Evolutionary conservation across 2,113 vertebrate genomes (phyloP).

Genomic region (Rynchops niger): DNA sequence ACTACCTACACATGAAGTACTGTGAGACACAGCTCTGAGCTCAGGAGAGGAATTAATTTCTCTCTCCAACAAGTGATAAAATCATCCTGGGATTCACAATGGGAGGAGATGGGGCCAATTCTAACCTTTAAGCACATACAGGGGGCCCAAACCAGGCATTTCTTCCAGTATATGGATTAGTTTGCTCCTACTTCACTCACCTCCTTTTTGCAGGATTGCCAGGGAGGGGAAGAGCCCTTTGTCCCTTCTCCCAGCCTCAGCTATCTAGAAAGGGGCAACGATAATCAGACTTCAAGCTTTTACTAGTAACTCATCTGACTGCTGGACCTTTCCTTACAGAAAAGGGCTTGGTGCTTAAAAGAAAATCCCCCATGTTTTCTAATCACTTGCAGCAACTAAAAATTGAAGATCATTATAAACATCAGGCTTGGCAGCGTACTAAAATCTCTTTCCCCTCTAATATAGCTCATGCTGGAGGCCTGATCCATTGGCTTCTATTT

Average conservation of each 20-base stretch:
- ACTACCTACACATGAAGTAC: background rate
- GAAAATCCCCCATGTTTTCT: background rate
- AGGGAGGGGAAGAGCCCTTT: background rate
- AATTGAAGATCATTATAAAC: conserved; percentile 37
- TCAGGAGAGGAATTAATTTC: background rate
- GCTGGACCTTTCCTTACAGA: background rate
- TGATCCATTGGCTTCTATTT: conserved; percentile 50
- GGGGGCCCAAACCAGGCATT: background rate
- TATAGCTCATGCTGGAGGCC: conserved; percentile 14
- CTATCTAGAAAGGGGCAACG: background rate
- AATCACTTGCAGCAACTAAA: conserved; percentile 40
- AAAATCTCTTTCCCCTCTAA: conserved; percentile 28
- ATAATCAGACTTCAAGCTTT: background rate
- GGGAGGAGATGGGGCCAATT: background rate
- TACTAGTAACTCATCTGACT: background rate
- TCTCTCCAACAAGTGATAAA: background rate
- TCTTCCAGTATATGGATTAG: background rate
- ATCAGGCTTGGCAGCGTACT: conserved; percentile 31
- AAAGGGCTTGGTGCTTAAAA: background rate
- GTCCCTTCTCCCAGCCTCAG: background rate
- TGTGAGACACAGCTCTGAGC: background rate
- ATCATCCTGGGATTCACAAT: background rate
- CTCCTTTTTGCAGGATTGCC: background rate
- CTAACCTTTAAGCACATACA: background rate
- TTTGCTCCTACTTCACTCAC: background rate